phyloP scores from a whole-genome alignment of 2,888 invertebrate species.

The Isotomurus palustris region DNA sequence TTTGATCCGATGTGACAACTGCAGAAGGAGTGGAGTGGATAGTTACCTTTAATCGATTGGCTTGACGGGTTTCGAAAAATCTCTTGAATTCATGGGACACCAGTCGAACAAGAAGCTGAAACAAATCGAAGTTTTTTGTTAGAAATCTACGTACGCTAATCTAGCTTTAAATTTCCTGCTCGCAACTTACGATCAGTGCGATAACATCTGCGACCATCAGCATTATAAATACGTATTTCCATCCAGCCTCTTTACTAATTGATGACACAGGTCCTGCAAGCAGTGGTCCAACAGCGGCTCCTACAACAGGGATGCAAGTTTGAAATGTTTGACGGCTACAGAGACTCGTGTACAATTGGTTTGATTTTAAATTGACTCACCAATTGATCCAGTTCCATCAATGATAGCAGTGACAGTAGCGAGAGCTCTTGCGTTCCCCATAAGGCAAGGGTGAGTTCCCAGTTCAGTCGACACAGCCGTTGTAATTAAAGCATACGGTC shows the following conservation, averaged over 20 bases:
- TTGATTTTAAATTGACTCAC: too few relatives aligned
- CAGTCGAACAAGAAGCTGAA: constrained; percentile 52
- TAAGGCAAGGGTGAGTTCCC: constrained; percentile 78
- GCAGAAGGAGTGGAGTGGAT: constrained; percentile 21
- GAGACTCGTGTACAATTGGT: too few relatives aligned
- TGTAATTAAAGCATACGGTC: constrained; percentile 92
- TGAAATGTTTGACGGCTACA: too few relatives aligned
- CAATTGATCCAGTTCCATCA: constrained; percentile 90
- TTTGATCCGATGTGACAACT: background rate
- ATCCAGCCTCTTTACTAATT: constrained; percentile 55
- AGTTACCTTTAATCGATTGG: constrained; percentile 39
- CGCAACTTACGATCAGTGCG: constrained; percentile 64
- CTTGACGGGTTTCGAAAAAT: constrained; percentile 36
- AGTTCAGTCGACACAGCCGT: constrained; percentile 91
- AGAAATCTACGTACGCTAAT: constrained; percentile 8
- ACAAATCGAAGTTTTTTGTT: constrained; percentile 19
- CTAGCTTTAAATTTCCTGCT: too few relatives aligned
- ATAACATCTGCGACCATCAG: constrained; percentile 74
- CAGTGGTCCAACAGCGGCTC: constrained; percentile 89
- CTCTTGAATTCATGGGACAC: constrained; percentile 51
- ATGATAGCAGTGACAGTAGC: constrained; percentile 98
- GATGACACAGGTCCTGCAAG: constrained; percentile 74
- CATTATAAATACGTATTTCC: constrained; percentile 87
- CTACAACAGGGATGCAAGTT: too few relatives aligned
- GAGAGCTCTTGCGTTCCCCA: constrained; percentile 79